Percentiles rank a stretch among this genome's conserved stretches.
Conservation (phyloP, 2,113 vertebrate species). For the Trochalopteron elliotii region DNA sequence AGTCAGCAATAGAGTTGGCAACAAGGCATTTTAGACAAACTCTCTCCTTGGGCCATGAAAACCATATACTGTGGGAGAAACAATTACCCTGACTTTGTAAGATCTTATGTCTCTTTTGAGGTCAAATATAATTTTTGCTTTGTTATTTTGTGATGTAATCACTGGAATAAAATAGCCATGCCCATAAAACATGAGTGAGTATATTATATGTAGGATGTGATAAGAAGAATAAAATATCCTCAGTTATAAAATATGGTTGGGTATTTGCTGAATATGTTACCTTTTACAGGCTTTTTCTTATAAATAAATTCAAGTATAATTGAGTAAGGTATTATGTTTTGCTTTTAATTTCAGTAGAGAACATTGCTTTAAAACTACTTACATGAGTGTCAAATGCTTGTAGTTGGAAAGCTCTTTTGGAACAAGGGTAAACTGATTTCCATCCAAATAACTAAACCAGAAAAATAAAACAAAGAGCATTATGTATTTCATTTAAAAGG, state of each 20-base stretch:
- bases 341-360: not conserved
- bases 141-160: not conserved
- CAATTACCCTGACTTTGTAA: not conserved
- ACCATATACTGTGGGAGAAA: not conserved
- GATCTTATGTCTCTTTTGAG: not conserved
- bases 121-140: not conserved
- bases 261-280: not conserved
- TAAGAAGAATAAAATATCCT: not conserved
- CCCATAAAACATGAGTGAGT: not conserved
- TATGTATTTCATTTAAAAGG: not conserved
- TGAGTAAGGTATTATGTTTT: not conserved
- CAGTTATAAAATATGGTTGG: not conserved
- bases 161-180: not conserved
- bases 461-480: conserved; percentile 12
- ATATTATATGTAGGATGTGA: not conserved
- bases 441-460: conserved; percentile 90
- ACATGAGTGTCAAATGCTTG: conserved; percentile 97
- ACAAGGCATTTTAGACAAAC: not conserved
- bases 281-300: not conserved
- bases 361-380: conserved; percentile 70
- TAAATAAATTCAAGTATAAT: not conserved
- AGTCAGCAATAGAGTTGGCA: not conserved
- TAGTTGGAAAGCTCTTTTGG: conserved; percentile 95
- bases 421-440: conserved; percentile 95
- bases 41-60: not conserved